These are phyloP conservation scores for Numenius phaeopus DNA, from an alignment of 2,797 vertebrate species.

Conservation along the genomic window DNA sequence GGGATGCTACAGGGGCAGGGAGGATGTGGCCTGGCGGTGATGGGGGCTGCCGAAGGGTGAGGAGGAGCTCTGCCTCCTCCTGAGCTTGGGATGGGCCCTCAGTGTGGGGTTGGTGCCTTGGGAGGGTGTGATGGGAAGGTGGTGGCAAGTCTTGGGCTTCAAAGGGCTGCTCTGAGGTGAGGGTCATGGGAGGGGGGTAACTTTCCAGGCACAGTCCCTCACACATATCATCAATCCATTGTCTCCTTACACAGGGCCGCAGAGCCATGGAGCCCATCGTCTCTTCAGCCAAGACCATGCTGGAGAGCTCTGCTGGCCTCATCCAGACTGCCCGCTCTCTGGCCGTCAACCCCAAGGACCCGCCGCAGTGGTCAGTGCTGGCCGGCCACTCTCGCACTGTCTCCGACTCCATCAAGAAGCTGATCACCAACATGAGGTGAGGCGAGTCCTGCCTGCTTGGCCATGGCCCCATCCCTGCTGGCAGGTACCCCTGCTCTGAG, in stretches of 20 bases:
- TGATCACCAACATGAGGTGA: slow-evolving; percentile 98
- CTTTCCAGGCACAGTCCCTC: neutral
- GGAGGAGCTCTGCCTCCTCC: neutral
- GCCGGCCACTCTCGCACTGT: slow-evolving; percentile 95
- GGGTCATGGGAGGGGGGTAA: fast-evolving
- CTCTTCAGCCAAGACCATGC: slow-evolving; percentile 92
- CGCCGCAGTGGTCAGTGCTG: slow-evolving; percentile 95
- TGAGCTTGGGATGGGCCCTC: neutral
- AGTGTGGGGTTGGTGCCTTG: neutral
- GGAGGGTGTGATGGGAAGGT: neutral
- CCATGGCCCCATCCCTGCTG: neutral
- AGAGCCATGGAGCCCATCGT: slow-evolving; percentile 96
- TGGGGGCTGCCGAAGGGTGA: neutral
- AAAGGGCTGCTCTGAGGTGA: neutral
- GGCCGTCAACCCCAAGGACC: slow-evolving; percentile 97
- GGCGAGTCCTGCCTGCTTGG: neutral
- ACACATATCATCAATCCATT: neutral
- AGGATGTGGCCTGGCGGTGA: neutral
- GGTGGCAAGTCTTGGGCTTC: neutral
- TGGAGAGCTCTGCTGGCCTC: slow-evolving; percentile 95
- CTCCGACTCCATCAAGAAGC: slow-evolving; percentile 98
- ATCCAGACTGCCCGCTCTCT: slow-evolving; percentile 96
- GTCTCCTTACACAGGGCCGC: slow-evolving; percentile 82
- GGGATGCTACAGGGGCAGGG: neutral
- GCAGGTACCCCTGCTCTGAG: neutral